Percentiles rank a stretch among this genome's conserved stretches.
Conservation (phyloP, 2,113 vertebrate species). For the Conger conger region DNA sequence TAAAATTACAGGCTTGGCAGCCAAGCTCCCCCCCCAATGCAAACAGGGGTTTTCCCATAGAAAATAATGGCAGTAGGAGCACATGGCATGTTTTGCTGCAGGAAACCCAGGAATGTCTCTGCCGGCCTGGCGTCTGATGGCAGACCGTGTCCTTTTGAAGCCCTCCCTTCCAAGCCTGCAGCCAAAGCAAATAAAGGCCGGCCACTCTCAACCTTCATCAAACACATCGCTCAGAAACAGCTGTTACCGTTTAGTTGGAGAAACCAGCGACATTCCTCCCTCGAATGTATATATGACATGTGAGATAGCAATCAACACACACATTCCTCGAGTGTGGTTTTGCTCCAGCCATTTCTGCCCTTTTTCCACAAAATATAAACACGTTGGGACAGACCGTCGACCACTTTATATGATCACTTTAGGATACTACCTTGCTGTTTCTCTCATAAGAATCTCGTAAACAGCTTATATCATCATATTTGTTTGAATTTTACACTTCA, state of each 20-base stretch:
- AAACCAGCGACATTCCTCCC: constrained; percentile 79
- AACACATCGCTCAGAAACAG: constrained; percentile 86
- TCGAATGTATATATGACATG: constrained; percentile 77
- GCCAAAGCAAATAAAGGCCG: constrained; percentile 86
- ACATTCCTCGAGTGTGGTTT: constrained; percentile 72
- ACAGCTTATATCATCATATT: constrained; percentile 47
- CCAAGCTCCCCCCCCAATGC: constrained; percentile 31
- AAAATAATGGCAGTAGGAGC: constrained; percentile 42
- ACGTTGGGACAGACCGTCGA: constrained; percentile 51
- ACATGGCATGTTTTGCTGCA: constrained; percentile 71
- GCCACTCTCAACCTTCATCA: constrained; percentile 74
- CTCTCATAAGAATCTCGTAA: constrained; percentile 30
- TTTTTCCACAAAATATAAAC: constrained; percentile 65
- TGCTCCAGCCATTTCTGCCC: constrained; percentile 70
- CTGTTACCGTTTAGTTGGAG: constrained; percentile 89
- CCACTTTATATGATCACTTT: constrained; percentile 56
- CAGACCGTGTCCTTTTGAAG: constrained; percentile 72
- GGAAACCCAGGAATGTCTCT: constrained; percentile 83
- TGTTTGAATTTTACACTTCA: constrained; percentile 39
- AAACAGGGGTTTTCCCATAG: constrained; percentile 54
- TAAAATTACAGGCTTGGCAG: constrained; percentile 49
- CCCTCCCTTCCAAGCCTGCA: constrained; percentile 70
- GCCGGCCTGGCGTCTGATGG: constrained; percentile 75
- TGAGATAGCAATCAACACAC: constrained; percentile 74
- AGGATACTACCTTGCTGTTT: constrained; percentile 49